Evolutionary conservation across 37 sponge, comb jelly and placozoan genomes (phyloP).

Genomic region (Beroe forskalii): DNA sequence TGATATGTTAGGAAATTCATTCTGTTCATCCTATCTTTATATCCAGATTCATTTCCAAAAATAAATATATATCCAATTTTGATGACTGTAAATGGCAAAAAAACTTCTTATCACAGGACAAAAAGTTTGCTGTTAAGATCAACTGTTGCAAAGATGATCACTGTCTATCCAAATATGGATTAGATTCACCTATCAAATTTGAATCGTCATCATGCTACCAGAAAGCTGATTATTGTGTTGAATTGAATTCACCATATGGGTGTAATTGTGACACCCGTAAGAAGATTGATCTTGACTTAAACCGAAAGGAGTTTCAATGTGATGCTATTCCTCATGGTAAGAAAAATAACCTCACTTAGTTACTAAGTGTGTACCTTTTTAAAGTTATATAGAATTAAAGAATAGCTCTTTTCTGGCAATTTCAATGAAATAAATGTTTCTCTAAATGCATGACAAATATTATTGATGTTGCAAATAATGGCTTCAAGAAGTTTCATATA

Average conservation of each 20-base stretch:
- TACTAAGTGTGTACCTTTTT: neutral
- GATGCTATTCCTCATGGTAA: neutral
- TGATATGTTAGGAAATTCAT: no score
- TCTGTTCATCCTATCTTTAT: no score
- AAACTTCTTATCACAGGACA: neutral
- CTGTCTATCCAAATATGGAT: neutral
- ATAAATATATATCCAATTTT: no score
- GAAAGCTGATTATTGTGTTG: neutral
- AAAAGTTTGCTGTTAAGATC: neutral
- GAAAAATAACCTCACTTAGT: neutral
- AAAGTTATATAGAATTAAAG: neutral
- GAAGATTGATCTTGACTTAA: neutral
- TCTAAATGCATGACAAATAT: no score
- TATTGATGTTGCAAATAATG: no score
- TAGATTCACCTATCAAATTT: neutral
- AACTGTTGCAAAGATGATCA: neutral
- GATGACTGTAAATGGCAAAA: no score
- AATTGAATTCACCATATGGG: conserved; percentile 19
- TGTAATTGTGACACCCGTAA: neutral
- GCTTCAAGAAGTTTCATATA: no score
- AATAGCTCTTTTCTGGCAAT: no score
- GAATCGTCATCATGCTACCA: neutral
- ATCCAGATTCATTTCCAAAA: no score
- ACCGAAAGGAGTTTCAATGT: neutral
- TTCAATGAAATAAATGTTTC: no score